These are phyloP conservation scores for Cassiopea xamachana DNA, from an alignment of 30 jellyfish, hydroid and myxozoan species.

Conservation along the genomic window DNA sequence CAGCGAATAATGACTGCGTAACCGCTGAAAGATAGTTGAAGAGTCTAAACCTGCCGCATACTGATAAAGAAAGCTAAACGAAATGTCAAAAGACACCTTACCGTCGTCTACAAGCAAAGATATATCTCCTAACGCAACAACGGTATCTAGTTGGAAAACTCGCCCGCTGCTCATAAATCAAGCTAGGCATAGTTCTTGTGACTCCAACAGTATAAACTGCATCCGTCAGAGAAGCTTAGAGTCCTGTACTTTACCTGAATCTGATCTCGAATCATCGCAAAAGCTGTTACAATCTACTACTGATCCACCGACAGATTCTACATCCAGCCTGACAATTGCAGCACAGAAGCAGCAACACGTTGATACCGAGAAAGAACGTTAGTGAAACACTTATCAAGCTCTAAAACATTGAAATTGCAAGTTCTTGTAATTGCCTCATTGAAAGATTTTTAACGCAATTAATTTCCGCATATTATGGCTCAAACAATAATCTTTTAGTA, in stretches of 20 bases:
- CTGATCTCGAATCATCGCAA: not conserved
- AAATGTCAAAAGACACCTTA: too few relatives aligned
- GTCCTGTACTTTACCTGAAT: not conserved
- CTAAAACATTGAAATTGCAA: too few relatives aligned
- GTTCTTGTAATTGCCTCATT: too few relatives aligned
- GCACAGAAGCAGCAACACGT: not conserved
- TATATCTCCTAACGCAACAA: not conserved
- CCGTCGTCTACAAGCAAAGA: too few relatives aligned
- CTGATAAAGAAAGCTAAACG: too few relatives aligned
- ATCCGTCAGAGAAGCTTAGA: not conserved
- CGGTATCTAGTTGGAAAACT: constrained; percentile 11
- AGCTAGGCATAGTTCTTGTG: not conserved
- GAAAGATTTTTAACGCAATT: too few relatives aligned
- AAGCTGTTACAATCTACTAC: not conserved
- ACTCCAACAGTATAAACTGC: not conserved
- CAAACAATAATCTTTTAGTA: too few relatives aligned
- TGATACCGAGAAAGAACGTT: not conserved
- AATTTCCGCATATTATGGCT: too few relatives aligned
- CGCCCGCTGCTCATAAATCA: constrained; percentile 14
- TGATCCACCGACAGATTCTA: not conserved
- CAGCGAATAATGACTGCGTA: too few relatives aligned
- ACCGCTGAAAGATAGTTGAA: too few relatives aligned
- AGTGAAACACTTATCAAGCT: not conserved
- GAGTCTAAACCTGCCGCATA: too few relatives aligned
- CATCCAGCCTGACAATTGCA: not conserved